Evolutionary conservation across 2,888 invertebrate genomes (phyloP).

Genomic region (Charanyca ferruginea): DNA sequence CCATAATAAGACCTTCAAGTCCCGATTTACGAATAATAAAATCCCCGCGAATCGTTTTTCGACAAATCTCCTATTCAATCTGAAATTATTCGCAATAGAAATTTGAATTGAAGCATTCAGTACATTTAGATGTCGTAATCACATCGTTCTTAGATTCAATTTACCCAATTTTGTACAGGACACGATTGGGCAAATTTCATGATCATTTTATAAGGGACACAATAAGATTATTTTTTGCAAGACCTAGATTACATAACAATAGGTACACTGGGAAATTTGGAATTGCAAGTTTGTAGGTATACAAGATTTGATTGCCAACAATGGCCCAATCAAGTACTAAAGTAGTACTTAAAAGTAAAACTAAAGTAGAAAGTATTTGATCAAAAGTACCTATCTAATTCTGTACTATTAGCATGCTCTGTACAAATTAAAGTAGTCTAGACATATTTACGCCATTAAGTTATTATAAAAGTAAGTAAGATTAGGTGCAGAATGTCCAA

Average conservation of each 20-base stretch:
- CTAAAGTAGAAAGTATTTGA: too few species aligned
- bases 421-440: too few species aligned
- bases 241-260: slow-evolving; percentile 8
- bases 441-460: too few species aligned
- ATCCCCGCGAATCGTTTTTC: slow-evolving; percentile 72
- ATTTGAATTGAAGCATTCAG: slow-evolving; percentile 71
- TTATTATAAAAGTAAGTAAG: too few species aligned
- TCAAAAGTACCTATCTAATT: too few species aligned
- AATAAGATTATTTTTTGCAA: slow-evolving; percentile 24
- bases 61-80: slow-evolving; percentile 72
- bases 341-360: too few species aligned
- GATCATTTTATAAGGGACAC: slow-evolving; percentile 45
- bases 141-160: slow-evolving; percentile 72
- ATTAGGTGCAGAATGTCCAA: too few species aligned
- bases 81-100: slow-evolving; percentile 75
- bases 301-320: too few species aligned
- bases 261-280: too few species aligned
- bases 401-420: too few species aligned
- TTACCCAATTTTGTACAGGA: slow-evolving; percentile 68
- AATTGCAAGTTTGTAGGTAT: too few species aligned
- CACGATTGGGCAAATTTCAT: slow-evolving; percentile 64
- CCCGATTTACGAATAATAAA: slow-evolving; percentile 72
- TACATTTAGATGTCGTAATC: slow-evolving; percentile 74
- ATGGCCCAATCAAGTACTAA: too few species aligned
- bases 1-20: slow-evolving; percentile 49